phyloP scores from a whole-genome alignment of 1,140 invertebrate species.

The Aphelinus atriplicis region DNA sequence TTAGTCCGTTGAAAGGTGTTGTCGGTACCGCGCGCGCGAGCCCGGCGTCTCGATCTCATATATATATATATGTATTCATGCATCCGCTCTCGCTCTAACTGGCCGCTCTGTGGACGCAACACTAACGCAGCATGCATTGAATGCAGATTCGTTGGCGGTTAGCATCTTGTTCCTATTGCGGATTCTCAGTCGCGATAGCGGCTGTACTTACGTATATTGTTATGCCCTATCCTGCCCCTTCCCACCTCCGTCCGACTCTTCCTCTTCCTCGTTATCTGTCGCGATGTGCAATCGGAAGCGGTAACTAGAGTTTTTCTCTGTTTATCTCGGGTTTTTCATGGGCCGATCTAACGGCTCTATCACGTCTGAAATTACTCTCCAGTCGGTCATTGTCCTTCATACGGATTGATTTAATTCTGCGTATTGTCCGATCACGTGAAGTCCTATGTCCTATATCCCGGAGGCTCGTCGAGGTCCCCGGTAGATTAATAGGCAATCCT shows the following conservation, averaged over 20 bases:
- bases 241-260: background rate
- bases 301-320: no score
- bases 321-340: no score
- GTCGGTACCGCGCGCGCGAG: background rate
- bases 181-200: conserved; percentile 18
- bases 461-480: no score
- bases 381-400: no score
- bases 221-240: background rate
- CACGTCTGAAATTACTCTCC: no score
- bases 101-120: conserved; percentile 48
- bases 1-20: no score
- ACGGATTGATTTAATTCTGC: no score
- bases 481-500: no score
- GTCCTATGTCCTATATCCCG: no score
- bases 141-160: conserved; percentile 44
- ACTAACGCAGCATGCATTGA: conserved; percentile 61
- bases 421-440: no score
- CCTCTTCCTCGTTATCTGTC: background rate
- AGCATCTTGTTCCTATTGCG: conserved; percentile 15
- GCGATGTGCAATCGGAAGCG: background rate
- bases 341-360: no score
- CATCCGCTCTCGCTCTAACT: conserved; percentile 42
- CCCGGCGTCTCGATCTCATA: background rate
- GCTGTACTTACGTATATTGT: background rate
- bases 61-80: background rate